Evolutionary conservation across 2,797 vertebrate genomes (phyloP), one percentile per base, ranked within the genome.

Genomic region (Pelodytes ibericus): DNA sequence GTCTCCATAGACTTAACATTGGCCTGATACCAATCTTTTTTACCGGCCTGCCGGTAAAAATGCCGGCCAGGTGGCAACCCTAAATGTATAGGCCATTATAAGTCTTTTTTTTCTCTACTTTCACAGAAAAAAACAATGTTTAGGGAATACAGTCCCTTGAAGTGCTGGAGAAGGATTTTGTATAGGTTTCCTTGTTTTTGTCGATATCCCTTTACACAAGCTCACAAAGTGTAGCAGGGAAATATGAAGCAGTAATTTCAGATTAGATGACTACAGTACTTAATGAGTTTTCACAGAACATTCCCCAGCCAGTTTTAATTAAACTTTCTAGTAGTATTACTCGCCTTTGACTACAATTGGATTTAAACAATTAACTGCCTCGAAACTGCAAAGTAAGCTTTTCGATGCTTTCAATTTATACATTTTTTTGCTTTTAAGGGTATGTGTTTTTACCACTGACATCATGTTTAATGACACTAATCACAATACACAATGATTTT

Each of bases 301-400:
- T 73, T 77, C 76, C 71, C 76, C 64, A 73, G 76, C 63, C 76
- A 79, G 44, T 62, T 72, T 79, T 79, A 79, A 79, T 79, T 79
- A 79, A 79, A 79, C 71, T 68, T 79, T 79, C 70, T 56, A 61
- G 63, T 67, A 18, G 65, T 79, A 73, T 33, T 67, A 65, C 72
- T 73, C 41, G 76, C 76, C 70, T 79, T 49, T 30, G 76, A 61
- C 70, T 72, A 73, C 49, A 62, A 73, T 73, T 68, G 63, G 57
- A 68, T 73, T 72, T 73, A 79, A 72, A 73, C 70, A 73, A 79
- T 73, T 72, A 73, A 69, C 57, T 68, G 64, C 15, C 63, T 73
- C 24, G 57, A 73, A 73, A 73, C 27, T 73, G 71, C 76, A 29
- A 53, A 22, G 30, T 68, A 79, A 73, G 76, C 76, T 29, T 62